A percentile compares a stretch with the other conserved stretches of the same genome.
phyloP scores from a whole-genome alignment of 2,113 vertebrate genomes.

The Indicator maculatus region DNA sequence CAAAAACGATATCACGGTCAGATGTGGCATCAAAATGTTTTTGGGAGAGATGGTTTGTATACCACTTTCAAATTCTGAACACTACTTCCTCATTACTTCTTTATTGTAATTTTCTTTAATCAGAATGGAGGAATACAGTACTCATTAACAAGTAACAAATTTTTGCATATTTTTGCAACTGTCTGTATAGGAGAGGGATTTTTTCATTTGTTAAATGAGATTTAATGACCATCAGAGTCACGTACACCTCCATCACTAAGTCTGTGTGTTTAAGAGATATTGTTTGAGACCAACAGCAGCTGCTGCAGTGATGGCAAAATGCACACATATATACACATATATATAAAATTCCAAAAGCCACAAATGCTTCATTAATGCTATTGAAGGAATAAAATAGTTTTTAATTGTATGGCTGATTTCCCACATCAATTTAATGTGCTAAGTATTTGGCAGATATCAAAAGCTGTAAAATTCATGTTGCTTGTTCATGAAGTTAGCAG shows the following conservation, averaged over 20 bases:
- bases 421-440: slow-evolving; percentile 51
- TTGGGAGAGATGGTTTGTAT: not conserved
- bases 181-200: not conserved
- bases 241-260: not conserved
- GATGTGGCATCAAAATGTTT: not conserved
- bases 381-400: slow-evolving; percentile 45
- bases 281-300: slow-evolving; percentile 17
- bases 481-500: slow-evolving; percentile 56
- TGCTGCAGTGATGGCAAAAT: slow-evolving; percentile 12
- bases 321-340: not conserved
- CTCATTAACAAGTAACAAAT: not conserved
- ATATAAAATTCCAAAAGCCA: slow-evolving; percentile 41
- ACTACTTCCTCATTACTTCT: not conserved
- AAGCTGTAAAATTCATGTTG: slow-evolving; percentile 64
- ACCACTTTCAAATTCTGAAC: not conserved
- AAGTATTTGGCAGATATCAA: slow-evolving; percentile 66
- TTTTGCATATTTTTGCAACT: not conserved
- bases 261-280: slow-evolving; percentile 6
- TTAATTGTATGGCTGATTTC: slow-evolving; percentile 66
- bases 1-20: not conserved
- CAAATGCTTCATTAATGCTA: slow-evolving; percentile 56
- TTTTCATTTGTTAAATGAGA: not conserved
- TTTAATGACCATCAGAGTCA: slow-evolving; percentile 8
- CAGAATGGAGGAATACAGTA: not conserved
- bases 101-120: not conserved